These are phyloP conservation scores for Neoaliturus tenellus DNA, from an alignment of 2,888 invertebrate species.

Conservation along the genomic window DNA sequence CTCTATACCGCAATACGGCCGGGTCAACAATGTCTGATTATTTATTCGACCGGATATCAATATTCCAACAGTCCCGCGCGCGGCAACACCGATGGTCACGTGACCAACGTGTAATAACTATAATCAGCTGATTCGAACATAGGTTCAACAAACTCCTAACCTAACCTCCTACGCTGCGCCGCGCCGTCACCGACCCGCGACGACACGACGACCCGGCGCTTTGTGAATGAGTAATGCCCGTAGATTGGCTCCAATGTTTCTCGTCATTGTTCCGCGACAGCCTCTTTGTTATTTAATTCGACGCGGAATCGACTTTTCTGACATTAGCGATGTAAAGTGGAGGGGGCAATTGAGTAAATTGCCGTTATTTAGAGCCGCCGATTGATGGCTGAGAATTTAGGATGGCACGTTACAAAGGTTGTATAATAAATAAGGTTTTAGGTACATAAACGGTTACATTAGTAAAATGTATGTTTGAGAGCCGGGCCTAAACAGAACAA, in stretches of 20 bases:
- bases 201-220: too few species aligned
- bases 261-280: neutral
- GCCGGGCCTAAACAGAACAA: too few species aligned
- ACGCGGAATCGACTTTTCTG: neutral
- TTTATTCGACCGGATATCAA: constrained; percentile 30
- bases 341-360: neutral
- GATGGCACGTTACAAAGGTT: too few species aligned
- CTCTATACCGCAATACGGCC: neutral
- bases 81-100: neutral
- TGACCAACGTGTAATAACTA: neutral
- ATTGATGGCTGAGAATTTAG: neutral
- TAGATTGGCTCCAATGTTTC: neutral
- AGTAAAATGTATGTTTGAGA: too few species aligned
- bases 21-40: neutral
- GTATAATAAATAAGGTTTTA: too few species aligned
- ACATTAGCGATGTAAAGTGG: neutral
- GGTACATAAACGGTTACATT: too few species aligned
- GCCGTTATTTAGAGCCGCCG: neutral
- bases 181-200: neutral
- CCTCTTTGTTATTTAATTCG: neutral
- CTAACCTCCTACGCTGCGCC: neutral
- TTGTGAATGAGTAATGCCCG: neutral
- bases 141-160: neutral
- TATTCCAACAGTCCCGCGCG: neutral
- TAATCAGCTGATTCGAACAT: constrained; percentile 2